These are phyloP conservation scores for Pectinophora gossypiella DNA, from an alignment of 1,140 invertebrate genomes.

Conservation along the genomic window DNA sequence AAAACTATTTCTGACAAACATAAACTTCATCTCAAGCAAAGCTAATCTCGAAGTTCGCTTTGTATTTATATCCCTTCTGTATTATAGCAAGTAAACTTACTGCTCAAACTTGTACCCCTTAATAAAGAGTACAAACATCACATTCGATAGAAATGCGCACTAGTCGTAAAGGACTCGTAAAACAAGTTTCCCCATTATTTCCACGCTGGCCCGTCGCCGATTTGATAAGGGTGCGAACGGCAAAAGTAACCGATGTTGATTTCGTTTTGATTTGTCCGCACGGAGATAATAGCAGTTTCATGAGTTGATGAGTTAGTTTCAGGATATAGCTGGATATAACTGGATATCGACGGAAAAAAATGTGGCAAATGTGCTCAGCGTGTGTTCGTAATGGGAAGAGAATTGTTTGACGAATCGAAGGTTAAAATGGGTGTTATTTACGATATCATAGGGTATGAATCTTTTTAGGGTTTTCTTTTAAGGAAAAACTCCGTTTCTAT, in stretches of 20 bases:
- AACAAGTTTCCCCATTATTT: slow-evolving; percentile 7
- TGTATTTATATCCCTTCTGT: neutral
- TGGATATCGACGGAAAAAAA: slow-evolving; percentile 24
- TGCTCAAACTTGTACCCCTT: neutral
- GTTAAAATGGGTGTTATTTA: neutral
- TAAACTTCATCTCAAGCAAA: neutral
- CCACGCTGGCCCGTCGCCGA: slow-evolving; percentile 50
- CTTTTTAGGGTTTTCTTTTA: too few relatives aligned
- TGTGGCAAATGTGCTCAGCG: slow-evolving; percentile 25
- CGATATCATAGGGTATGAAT: slow-evolving; percentile 4
- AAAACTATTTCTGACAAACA: neutral
- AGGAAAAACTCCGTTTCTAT: too few relatives aligned
- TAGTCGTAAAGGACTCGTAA: slow-evolving; percentile 1
- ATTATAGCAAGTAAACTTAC: neutral
- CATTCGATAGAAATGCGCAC: slow-evolving; percentile 45
- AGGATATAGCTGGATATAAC: slow-evolving; percentile 15
- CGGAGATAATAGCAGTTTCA: slow-evolving; percentile 59
- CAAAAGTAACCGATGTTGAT: slow-evolving; percentile 68
- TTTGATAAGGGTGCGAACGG: slow-evolving; percentile 66
- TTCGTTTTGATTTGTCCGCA: slow-evolving; percentile 65
- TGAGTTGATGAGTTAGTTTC: slow-evolving; percentile 36
- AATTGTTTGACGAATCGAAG: slow-evolving; percentile 20
- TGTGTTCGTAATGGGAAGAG: slow-evolving; percentile 27
- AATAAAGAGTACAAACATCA: slow-evolving; percentile 2
- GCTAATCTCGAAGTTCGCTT: neutral